Base-by-base conservation (phyloP, 2,888 invertebrate genomes). In the Eristalis arbustorum region DNA sequence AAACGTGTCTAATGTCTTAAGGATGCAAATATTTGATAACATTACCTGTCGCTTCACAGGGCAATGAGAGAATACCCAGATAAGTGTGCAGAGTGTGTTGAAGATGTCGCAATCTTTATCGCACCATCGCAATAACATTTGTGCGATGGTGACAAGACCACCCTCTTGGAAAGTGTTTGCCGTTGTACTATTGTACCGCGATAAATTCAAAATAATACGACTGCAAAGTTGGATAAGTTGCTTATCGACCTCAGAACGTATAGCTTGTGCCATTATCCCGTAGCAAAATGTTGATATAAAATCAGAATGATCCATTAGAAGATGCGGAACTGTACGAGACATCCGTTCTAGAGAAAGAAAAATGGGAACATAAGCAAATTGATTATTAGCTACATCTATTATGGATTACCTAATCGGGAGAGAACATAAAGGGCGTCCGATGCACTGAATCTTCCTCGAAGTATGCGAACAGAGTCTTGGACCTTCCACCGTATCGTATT, bases 101-200 rank as follows among this genome's bases (percentile, higher is more conserved):
- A 96, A 96, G 72, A 96, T 91, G 62, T 94, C 93, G 5, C 93
- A 93, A 89, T 96, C 95, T 89, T 95, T 96, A 89, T 95, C 95
- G 90, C 95, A 95, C 93, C 95, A 96, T 75, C 95, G 94, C 91
- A 94, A 92, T 93, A 96, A 94, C 90, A 95, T 94, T 89, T 94
- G 95, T 57, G 96, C 92, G 64, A 96, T 93, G 1, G 94, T 94
- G 31, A 94, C 93, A 23, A 96, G 94, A 68, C 94, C 94, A 49
- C 95, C 93, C 88, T 94, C 94, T 91, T 94, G 93, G 91, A 95
- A 95, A 76, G 95, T 94, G 89, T 94, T 94, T 0, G 94, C 93
- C 11, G 94, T 95, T 0, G 95, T 95, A 67, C 93, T 92, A 69
- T 93, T 93, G 89, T 95, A 95, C 78, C 96, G 94, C 13, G 95